Evolutionary conservation across 2,888 invertebrate species (phyloP).

Genomic region (Eilema depressum): DNA sequence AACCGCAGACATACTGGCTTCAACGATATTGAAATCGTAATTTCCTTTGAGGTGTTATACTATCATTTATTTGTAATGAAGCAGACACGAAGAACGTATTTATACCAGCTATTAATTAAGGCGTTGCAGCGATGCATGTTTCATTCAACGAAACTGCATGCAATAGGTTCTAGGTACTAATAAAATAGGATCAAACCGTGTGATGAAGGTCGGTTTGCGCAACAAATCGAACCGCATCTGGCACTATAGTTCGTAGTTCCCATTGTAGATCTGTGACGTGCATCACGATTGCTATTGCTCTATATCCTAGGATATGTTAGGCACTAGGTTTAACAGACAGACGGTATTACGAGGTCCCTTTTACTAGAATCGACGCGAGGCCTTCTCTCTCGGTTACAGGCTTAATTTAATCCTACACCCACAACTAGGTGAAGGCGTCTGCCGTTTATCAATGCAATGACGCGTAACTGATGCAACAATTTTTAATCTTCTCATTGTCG

Average conservation of each 20-base stretch:
- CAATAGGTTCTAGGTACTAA: conserved; percentile 20
- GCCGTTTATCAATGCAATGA: conserved; percentile 47
- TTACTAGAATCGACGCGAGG: conserved; percentile 45
- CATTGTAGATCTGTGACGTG: conserved; percentile 70
- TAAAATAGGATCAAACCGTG: conserved; percentile 64
- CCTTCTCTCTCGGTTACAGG: conserved; percentile 50
- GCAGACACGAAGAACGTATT: conserved; percentile 37
- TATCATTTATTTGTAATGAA: conserved; percentile 28
- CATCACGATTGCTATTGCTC: conserved; percentile 71
- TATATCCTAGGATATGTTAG: conserved; percentile 58
- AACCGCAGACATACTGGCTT: background rate
- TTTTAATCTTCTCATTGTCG: conserved; percentile 28
- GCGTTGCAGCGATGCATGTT: conserved; percentile 33
- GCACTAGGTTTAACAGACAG: conserved; percentile 37
- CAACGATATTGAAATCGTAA: conserved; percentile 25
- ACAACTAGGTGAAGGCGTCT: conserved; percentile 53
- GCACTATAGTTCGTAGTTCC: conserved; percentile 61
- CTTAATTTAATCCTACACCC: conserved; percentile 50
- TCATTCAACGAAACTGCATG: conserved; percentile 33
- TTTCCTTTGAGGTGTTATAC: conserved; percentile 37
- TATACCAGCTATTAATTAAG: conserved; percentile 36
- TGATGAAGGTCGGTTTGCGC: conserved; percentile 73
- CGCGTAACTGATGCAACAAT: conserved; percentile 40
- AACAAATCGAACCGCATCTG: conserved; percentile 71
- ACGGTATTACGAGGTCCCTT: conserved; percentile 50